Percentiles rank a stretch among this genome's conserved stretches.
These are phyloP conservation scores for Sebastes alutus DNA, from an alignment of 2,797 vertebrate species.

Conservation along the genomic window DNA sequence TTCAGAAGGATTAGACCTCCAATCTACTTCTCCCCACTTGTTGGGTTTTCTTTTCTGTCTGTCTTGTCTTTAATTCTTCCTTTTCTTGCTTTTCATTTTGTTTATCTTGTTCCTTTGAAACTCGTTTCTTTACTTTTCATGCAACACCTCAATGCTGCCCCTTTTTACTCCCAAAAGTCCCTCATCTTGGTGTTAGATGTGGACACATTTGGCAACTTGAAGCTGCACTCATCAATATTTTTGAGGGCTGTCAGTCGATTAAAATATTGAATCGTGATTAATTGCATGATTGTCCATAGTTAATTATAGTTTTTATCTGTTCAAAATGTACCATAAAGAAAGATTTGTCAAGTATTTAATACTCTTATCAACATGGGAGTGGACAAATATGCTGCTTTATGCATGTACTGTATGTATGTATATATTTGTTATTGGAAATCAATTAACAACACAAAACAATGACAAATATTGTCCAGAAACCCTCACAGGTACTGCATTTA, in stretches of 20 bases:
- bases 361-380: too few species aligned
- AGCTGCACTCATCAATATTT: background rate
- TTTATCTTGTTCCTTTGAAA: background rate
- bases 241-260: background rate
- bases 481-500: too few species aligned
- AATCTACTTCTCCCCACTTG: slow-evolving; percentile 33
- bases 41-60: slow-evolving; percentile 8
- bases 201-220: background rate
- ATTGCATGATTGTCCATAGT: too few species aligned
- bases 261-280: too few species aligned
- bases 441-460: too few species aligned
- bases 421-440: too few species aligned
- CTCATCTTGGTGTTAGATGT: background rate
- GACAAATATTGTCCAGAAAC: too few species aligned
- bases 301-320: too few species aligned
- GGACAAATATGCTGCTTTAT: too few species aligned
- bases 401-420: too few species aligned
- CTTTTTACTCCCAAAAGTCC: background rate
- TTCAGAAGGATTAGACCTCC: slow-evolving; percentile 56
- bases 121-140: slow-evolving; percentile 6
- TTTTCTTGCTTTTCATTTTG: slow-evolving; percentile 3
- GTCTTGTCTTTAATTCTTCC: slow-evolving; percentile 18
- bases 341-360: too few species aligned
- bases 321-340: too few species aligned
- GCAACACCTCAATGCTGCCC: background rate